A percentile compares a stretch with the other conserved stretches of the same genome.
Conservation (phyloP, 2,113 vertebrate genomes). For the Psettodes erumei region DNA sequence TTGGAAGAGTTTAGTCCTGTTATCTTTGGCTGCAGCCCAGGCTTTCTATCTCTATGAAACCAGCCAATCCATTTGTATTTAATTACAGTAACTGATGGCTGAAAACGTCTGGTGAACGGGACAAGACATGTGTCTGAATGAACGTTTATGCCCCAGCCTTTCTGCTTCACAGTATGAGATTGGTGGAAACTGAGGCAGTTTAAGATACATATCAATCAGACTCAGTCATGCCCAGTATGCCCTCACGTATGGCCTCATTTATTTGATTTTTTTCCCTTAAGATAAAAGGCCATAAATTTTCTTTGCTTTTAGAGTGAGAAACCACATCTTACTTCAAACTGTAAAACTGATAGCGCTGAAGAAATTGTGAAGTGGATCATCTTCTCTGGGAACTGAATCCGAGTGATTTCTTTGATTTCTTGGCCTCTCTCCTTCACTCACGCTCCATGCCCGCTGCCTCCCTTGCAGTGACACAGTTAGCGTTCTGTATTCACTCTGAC, state of each 20-base stretch:
- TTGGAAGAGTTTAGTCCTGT: slow-evolving; percentile 47
- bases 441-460: slow-evolving; percentile 18
- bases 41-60: slow-evolving; percentile 54
- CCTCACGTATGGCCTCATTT: slow-evolving; percentile 31
- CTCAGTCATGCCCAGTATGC: slow-evolving; percentile 11
- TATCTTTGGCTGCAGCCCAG: slow-evolving; percentile 63
- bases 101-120: slow-evolving; percentile 61
- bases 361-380: slow-evolving; percentile 56
- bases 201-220: slow-evolving; percentile 48
- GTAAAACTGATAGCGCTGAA: slow-evolving; percentile 47
- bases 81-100: slow-evolving; percentile 75
- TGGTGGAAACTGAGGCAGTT: slow-evolving; percentile 28
- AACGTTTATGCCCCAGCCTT: slow-evolving; percentile 37
- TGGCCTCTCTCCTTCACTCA: slow-evolving; percentile 37
- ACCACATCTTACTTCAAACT: slow-evolving; percentile 32
- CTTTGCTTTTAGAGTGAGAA: slow-evolving; percentile 33
- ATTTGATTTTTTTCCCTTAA: slow-evolving; percentile 34
- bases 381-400: slow-evolving; percentile 62
- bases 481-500: slow-evolving; percentile 44
- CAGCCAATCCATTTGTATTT: slow-evolving; percentile 74
- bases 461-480: slow-evolving; percentile 52
- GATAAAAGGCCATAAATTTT: slow-evolving; percentile 39
- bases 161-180: slow-evolving; percentile 45
- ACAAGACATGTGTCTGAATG: slow-evolving; percentile 51
- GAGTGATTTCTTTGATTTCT: slow-evolving; percentile 60